A percentile compares a stretch with the other conserved stretches of the same genome.
Conservation (phyloP, 2,888 invertebrate species). For the Nephrotoma flavescens region DNA sequence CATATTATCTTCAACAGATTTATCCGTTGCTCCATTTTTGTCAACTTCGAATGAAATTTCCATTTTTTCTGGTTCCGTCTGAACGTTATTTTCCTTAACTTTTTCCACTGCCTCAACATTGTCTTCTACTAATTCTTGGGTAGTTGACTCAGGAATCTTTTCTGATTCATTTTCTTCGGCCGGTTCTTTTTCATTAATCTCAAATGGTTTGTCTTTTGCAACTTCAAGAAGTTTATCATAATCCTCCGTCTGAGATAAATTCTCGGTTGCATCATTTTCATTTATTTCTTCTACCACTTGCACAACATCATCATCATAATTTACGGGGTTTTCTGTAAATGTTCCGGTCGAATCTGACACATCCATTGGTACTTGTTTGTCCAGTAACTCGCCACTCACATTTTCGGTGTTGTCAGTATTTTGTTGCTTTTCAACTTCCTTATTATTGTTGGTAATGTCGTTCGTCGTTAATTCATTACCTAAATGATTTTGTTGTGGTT, state of each 20-base stretch:
- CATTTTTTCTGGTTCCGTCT: background rate
- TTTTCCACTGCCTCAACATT: background rate
- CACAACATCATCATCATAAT: constrained; percentile 8
- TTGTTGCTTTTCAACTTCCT: no score
- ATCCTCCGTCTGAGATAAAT: background rate
- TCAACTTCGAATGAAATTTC: background rate
- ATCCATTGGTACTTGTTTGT: background rate
- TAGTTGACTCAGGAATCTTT: constrained; percentile 3
- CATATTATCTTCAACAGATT: background rate
- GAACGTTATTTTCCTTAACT: background rate
- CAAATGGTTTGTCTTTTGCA: background rate
- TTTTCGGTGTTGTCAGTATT: background rate
- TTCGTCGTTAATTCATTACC: background rate
- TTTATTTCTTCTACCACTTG: background rate
- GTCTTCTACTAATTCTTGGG: background rate
- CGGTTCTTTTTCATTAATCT: background rate
- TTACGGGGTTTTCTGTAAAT: constrained; percentile 2
- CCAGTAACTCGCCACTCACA: background rate
- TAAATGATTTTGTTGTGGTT: background rate
- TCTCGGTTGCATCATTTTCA: background rate
- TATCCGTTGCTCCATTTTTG: background rate
- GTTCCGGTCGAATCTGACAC: background rate
- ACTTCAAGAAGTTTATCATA: no score
- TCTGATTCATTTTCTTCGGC: background rate
- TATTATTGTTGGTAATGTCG: background rate